Evolutionary conservation across 2,888 invertebrate genomes (phyloP).

Genomic region (Harmothoe impar): DNA sequence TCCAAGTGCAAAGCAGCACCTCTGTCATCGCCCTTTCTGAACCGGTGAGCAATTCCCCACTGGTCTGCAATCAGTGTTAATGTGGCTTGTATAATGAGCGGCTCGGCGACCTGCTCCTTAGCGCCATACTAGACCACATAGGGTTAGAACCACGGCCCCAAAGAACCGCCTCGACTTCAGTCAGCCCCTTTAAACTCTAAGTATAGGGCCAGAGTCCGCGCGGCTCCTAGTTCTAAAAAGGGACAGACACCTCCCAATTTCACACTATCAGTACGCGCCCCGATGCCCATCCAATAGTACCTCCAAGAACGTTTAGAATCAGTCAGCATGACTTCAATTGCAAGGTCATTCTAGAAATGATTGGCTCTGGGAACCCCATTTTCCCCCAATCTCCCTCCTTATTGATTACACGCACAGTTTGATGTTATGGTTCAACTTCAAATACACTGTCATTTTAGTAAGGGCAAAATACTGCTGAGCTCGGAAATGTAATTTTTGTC

Average conservation of each 20-base stretch:
- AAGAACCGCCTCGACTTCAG: not conserved
- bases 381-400: not conserved
- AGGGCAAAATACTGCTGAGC: not conserved
- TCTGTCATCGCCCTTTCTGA: not conserved
- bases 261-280: not conserved
- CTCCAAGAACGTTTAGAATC: not conserved
- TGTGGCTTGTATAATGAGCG: slow-evolving; percentile 49
- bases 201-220: not conserved
- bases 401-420: slow-evolving; percentile 29
- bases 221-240: not conserved
- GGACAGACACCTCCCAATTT: not conserved
- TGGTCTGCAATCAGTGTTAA: slow-evolving; percentile 39
- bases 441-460: slow-evolving; percentile 8
- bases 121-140: not conserved
- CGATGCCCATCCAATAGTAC: not conserved
- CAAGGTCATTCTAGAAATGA: slow-evolving; percentile 7
- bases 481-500: not conserved
- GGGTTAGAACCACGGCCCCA: not conserved
- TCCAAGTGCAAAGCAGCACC: not conserved
- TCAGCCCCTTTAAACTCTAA: slow-evolving; percentile 23
- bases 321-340: not conserved
- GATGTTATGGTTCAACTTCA: not conserved
- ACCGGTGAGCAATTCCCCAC: not conserved
- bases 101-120: slow-evolving; percentile 24
- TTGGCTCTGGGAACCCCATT: not conserved